Evolutionary conservation across 2,888 invertebrate species (phyloP), one percentile per base, ranked within the genome.

Genomic region (Gnatocerus cornutus): DNA sequence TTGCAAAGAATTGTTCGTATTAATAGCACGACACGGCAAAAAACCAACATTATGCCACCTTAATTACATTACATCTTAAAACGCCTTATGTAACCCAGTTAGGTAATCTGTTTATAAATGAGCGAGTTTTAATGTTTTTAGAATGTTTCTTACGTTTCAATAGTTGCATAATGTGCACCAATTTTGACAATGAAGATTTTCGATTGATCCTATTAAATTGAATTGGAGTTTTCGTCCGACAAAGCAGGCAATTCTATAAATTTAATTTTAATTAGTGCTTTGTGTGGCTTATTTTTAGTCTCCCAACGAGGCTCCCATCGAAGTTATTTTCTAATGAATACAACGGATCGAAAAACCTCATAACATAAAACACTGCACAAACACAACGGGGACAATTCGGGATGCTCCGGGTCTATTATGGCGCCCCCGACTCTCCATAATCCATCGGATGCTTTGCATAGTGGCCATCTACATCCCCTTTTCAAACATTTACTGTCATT

Each of bases 401-500:
- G 56, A 59, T 46, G 66, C 41, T 66, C 48, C 41, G 66, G 52
- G 61, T 78, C 76, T 73, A 75, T 76, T 77, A 77, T 77, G 72
- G 75, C 73, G 76, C 73, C 72, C 77, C 75, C 73, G 16, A 45
- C 64, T 14, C 58, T 48, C 63, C 46, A 63, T 73, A 73, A 77
- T 76, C 76, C 77, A 73, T 58, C 74, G 74, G 74, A 71, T 74
- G 80, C 76, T 80, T 79, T 80, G 79, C 80, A 80, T 80, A 77
- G 74, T 75, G 74, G 72, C 72, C 74, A 78, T 77, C 77, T 74
- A 76, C 76, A 77, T 77, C 72, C 73, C 79, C 79, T 78, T 77
- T 79, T 78, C 78, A 75, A 77, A 76, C 77, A 77, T 76, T 80
- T 79, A 78, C 79, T 79, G 79, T 79, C 80, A 80, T 80, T 80